Evolutionary conservation across 2,797 vertebrate genomes (phyloP), one percentile per base, ranked within the genome.

Genomic region (Sternotherus odoratus): DNA sequence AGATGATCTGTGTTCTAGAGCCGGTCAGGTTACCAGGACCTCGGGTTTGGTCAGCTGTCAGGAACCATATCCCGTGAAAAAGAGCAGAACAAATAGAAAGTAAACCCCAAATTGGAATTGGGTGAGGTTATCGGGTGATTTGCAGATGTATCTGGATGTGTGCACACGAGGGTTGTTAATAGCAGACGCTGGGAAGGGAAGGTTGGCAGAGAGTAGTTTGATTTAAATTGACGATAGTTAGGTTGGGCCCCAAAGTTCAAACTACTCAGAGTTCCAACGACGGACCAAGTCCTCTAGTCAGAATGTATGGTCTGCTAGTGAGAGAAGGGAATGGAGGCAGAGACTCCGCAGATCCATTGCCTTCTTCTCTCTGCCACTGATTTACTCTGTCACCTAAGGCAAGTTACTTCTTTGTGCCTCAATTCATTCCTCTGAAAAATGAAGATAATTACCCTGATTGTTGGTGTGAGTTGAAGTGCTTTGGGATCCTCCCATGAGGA

Each of bases 171-270:
- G 72, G 33, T 6, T 6, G 1, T 0, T 5, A n/a, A 63, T 1
- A 1, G 1, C 0, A 0, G 3, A 24, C n/a, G 80, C 54, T 69
- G 81, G 24, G 4, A 1, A 4, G 77, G 24, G 4, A 1, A 4
- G 23, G 24, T 50, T n/a, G 1, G 19, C 12, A 15, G 63, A 49
- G 46, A 50, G 9, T n/a, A 39, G 49, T 19, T 51, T 16, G 9
- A 21, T 17, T 13, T n/a, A 33, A 16, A 46, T 3, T 11, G 19
- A 53, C 74, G 88, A 36, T 10, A 7, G 0, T 0, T 0, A 0
- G 84, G 33, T 86, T 28, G 3, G 1, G n/a, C n/a, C 13, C 7
- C 0, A 1, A 1, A 69, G 24, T 83, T 12, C 26, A 2, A 23
- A 46, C 15, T 33, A 39, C 11, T 24, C n/a, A 2, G 36, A 39